Evolutionary conservation across 2,888 invertebrate species (phyloP).

Genomic region (Phortica okadai): DNA sequence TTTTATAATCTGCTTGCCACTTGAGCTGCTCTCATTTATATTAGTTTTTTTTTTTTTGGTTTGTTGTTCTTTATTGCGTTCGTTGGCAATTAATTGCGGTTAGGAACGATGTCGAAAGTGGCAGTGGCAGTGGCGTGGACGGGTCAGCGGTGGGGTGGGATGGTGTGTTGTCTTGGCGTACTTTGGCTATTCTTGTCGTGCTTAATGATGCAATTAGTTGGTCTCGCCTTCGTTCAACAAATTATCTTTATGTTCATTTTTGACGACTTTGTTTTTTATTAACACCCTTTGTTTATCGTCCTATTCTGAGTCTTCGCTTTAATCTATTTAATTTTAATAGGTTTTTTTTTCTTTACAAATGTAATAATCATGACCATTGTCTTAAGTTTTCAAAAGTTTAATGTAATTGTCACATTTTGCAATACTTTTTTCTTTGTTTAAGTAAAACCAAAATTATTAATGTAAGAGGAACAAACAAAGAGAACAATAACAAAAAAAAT

Average conservation of each 20-base stretch:
- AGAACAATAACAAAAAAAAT: neutral
- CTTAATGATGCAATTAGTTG: conserved; percentile 30
- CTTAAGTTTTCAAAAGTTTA: too few species aligned
- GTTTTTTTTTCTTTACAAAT: too few species aligned
- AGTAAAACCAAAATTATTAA: conserved; percentile 20
- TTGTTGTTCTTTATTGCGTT: conserved; percentile 8
- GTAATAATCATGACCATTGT: too few species aligned
- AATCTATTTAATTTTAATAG: too few species aligned
- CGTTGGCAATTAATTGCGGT: conserved; percentile 24
- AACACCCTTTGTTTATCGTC: too few species aligned
- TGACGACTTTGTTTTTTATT: neutral
- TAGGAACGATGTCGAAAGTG: neutral
- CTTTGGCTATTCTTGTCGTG: neutral
- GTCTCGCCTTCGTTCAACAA: neutral
- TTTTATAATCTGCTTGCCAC: conserved; percentile 29
- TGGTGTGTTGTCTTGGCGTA: neutral
- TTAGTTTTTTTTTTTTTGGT: neutral
- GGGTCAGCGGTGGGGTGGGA: neutral
- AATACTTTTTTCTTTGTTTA: neutral
- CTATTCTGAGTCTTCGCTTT: too few species aligned
- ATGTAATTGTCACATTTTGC: too few species aligned
- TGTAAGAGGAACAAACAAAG: conserved; percentile 11
- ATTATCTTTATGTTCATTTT: neutral
- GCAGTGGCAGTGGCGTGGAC: neutral
- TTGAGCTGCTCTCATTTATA: conserved; percentile 2